These are phyloP conservation scores for Sterrhoptilus dennistouni DNA, from an alignment of 2,113 vertebrate species.

Conservation along the genomic window DNA sequence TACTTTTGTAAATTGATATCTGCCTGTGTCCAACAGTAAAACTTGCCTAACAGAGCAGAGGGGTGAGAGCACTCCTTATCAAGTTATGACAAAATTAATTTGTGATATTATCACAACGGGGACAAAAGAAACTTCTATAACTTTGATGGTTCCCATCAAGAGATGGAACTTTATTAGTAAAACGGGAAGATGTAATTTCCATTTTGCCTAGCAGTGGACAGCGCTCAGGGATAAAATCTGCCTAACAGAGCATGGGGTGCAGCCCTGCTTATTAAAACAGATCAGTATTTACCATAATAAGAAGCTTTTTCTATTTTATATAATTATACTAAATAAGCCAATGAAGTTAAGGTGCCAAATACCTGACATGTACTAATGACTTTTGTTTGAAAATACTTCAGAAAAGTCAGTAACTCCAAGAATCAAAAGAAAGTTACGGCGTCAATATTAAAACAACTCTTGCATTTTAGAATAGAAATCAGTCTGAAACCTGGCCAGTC, in stretches of 20 bases:
- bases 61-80: background rate
- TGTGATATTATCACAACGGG: background rate
- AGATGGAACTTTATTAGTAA: background rate
- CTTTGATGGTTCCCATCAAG: background rate
- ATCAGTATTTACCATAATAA: background rate
- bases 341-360: background rate
- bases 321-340: background rate
- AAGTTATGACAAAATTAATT: background rate
- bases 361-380: background rate
- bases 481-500: background rate
- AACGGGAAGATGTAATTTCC: background rate
- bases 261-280: background rate
- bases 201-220: background rate
- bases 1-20: background rate
- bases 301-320: background rate
- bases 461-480: background rate
- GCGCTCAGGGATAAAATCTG: background rate
- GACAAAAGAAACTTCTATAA: background rate
- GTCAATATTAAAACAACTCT: background rate
- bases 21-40: background rate
- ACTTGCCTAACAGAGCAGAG: background rate
- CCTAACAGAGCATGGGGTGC: background rate
- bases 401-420: background rate
- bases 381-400: background rate
- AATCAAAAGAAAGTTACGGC: background rate